These are phyloP conservation scores for Machimus rusticus DNA, from an alignment of 2,888 invertebrate species.

Conservation along the genomic window DNA sequence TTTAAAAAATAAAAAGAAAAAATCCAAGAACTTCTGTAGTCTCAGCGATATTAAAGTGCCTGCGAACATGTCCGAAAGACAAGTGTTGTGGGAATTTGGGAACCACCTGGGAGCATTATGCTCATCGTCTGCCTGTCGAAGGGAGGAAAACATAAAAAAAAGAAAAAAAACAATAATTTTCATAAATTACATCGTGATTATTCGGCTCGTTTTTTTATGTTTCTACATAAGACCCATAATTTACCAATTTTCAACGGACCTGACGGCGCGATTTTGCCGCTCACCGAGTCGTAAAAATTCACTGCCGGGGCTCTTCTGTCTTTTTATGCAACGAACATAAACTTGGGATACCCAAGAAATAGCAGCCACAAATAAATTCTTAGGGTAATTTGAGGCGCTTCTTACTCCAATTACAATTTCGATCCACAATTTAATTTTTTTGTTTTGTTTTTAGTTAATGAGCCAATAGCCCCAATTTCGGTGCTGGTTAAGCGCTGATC, in stretches of 20 bases:
- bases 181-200: slow-evolving; percentile 19
- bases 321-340: background rate
- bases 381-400: background rate
- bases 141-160: background rate
- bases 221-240: background rate
- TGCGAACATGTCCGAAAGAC: background rate
- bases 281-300: background rate
- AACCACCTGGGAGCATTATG: background rate
- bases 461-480: background rate
- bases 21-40: background rate
- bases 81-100: background rate
- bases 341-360: background rate
- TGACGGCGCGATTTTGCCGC: background rate
- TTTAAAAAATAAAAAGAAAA: background rate
- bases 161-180: slow-evolving; percentile 1
- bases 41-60: background rate
- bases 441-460: background rate
- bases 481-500: background rate
- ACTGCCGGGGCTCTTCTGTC: background rate
- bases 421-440: background rate
- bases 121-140: background rate
- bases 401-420: background rate
- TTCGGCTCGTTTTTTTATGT: background rate
- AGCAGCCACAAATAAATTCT: background rate
- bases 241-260: background rate